phyloP scores from a whole-genome alignment of 2,888 invertebrate species.

The Noctua janthe region DNA sequence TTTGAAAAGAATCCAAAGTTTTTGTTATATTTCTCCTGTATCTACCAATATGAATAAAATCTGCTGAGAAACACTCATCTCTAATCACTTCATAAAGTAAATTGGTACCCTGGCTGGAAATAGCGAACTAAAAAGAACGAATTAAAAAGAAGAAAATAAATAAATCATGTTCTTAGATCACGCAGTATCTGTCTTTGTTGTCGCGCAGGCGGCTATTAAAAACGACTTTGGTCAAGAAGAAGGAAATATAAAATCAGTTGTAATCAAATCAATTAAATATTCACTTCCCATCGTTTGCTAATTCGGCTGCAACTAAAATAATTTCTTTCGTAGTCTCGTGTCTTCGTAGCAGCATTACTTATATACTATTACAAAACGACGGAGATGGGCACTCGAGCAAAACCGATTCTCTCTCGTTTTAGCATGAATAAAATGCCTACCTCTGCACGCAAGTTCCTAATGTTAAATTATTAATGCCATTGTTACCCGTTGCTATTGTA shows the following conservation, averaged over 20 bases:
- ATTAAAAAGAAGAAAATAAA: neutral
- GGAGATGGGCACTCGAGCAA: neutral
- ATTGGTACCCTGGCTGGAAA: neutral
- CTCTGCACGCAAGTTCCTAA: conserved; percentile 36
- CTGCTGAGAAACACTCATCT: neutral
- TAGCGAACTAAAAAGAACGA: neutral
- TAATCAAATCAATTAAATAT: neutral
- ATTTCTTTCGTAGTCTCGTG: neutral
- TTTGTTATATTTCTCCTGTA: neutral
- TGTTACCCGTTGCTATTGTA: conserved; percentile 14
- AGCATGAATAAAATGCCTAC: conserved; percentile 16
- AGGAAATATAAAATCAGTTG: neutral
- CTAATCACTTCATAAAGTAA: neutral
- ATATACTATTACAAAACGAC: neutral
- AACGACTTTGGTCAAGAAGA: neutral
- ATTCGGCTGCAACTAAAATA: neutral
- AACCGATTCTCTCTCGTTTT: neutral
- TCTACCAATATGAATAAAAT: neutral
- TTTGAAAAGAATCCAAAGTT: neutral
- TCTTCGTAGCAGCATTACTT: neutral
- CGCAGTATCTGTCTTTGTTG: neutral
- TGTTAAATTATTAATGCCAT: conserved; percentile 33
- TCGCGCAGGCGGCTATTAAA: neutral
- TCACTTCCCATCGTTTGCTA: neutral
- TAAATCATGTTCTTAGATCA: neutral